Base-by-base conservation (phyloP, 2,797 vertebrate species). In the Notolepis coatsorum region DNA sequence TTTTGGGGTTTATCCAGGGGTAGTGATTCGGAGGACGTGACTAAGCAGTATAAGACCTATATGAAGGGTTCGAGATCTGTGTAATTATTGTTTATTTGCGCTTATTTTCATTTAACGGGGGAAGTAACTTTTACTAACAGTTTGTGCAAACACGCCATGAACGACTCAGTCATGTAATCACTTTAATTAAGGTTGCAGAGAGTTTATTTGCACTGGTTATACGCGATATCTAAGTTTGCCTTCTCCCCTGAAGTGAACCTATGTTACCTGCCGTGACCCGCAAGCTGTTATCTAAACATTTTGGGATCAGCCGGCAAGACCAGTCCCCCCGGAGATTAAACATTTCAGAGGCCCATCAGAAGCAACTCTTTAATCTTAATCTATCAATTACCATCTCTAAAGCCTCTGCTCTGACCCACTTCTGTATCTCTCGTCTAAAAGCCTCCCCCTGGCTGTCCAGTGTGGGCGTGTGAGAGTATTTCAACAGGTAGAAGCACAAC, bases 21-120 rank as follows among this genome's bases (percentile, higher is more conserved):
- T 89, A 87, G 88, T 91, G 87, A 91, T 91, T 92, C 79, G 27
- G 84, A 75, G 80, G 86, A 82, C 73, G 67, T 77, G 89, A 92
- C 85, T 89, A 88, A 88, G 85, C 84, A 86, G 76, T 61, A 17
- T n/a, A 61, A 53, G 68, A 60, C 79, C 78, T 81, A 82, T 78
- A 72, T 84, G 84, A 74, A 84, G 69, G 80, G 77, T 73, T 85
- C 17, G 59, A 69, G 78, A 78, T 77, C 70, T 24, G 50, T 90
- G 77, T 92, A 91, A 92, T 91, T 91, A 89, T 73, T 81, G 87
- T 86, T 92, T 91, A 90, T 92, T 92, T 92, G 91, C 80, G 83
- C 84, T 88, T 93, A 93, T 91, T 93, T 93, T 91, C 67, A 88
- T 84, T 89, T 84, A 89, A 91, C 73, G 52, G 84, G 86, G 88